A percentile compares a stretch with the other conserved stretches of the same genome.
Evolutionary conservation across 1,140 invertebrate genomes (phyloP).

Genomic region (Drosophila watanabei): DNA sequence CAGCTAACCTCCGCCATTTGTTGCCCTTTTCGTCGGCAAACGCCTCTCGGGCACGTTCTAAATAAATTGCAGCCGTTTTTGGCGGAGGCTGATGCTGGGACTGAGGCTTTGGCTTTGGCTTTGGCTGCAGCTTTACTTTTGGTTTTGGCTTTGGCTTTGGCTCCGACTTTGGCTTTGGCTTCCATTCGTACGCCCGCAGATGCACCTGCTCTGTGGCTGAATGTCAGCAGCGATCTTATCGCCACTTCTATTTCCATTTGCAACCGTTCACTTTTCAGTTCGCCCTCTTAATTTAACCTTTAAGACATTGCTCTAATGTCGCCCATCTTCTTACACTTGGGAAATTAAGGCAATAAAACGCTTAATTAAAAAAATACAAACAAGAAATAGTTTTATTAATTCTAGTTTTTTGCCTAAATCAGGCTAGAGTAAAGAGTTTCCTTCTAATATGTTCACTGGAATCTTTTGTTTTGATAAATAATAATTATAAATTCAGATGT

Average conservation of each 20-base stretch:
- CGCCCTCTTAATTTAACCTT: constrained; percentile 62
- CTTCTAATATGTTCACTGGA: too few relatives aligned
- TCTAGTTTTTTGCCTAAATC: too few relatives aligned
- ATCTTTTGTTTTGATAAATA: too few relatives aligned
- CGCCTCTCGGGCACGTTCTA: constrained; percentile 65
- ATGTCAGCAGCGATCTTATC: constrained; percentile 78
- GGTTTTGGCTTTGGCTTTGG: neutral
- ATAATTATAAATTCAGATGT: too few relatives aligned
- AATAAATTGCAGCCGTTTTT: constrained; percentile 55
- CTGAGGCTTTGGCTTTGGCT: neutral
- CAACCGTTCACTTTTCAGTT: constrained; percentile 69
- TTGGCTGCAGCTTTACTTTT: neutral
- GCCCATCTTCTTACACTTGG: constrained; percentile 18
- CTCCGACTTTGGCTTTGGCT: constrained; percentile 42
- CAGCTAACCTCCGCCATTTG: constrained; percentile 71
- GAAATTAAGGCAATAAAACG: neutral
- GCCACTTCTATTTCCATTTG: constrained; percentile 71
- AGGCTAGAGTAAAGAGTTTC: too few relatives aligned
- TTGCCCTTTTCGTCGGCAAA: constrained; percentile 64
- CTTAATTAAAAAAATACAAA: neutral
- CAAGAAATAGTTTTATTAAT: too few relatives aligned
- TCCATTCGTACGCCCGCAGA: constrained; percentile 29
- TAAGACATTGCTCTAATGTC: constrained; percentile 48
- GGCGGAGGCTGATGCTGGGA: neutral
- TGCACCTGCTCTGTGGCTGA: constrained; percentile 59